Percentiles rank a stretch among this genome's conserved stretches.
Conservation (phyloP, 2,113 vertebrate species). For the Microtus richardsoni region DNA sequence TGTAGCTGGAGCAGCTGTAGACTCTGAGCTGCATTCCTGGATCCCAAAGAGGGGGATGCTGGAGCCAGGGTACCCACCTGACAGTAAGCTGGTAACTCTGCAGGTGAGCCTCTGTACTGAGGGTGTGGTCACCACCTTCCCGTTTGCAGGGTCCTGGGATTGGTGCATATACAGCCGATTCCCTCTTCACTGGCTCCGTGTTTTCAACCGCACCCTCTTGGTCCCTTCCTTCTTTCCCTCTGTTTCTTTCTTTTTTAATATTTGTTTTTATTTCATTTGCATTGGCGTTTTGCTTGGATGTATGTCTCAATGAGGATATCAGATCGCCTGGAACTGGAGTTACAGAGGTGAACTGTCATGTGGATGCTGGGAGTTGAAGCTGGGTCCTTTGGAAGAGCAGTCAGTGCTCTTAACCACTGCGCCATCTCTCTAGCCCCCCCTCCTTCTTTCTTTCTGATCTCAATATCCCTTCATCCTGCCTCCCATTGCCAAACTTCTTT, state of each 20-base stretch:
- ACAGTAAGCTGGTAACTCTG: conserved; percentile 73
- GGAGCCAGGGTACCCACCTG: conserved; percentile 51
- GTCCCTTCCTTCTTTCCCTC: background rate
- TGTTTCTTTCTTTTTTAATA: background rate
- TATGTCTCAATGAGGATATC: background rate
- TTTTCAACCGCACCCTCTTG: background rate
- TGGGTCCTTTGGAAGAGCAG: background rate
- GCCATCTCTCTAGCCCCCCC: background rate
- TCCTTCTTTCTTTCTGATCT: conserved; percentile 44
- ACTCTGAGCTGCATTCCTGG: conserved; percentile 62
- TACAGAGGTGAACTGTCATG: background rate
- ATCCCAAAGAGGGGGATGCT: conserved; percentile 47
- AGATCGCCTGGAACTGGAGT: background rate
- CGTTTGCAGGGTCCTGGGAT: background rate
- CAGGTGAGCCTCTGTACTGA: conserved; percentile 81
- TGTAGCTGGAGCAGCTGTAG: conserved; percentile 76
- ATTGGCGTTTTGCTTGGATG: background rate
- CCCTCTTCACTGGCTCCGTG: no score
- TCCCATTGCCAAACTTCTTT: background rate
- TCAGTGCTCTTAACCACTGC: background rate
- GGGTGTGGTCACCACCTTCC: conserved; percentile 62
- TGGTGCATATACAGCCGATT: fast-evolving
- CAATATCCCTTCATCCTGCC: fast-evolving
- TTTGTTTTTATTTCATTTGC: background rate
- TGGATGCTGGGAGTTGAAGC: background rate